Evolutionary conservation across 2,888 invertebrate genomes (phyloP), one percentile per base, ranked within the genome.

Genomic region (Xestia sexstrigata): DNA sequence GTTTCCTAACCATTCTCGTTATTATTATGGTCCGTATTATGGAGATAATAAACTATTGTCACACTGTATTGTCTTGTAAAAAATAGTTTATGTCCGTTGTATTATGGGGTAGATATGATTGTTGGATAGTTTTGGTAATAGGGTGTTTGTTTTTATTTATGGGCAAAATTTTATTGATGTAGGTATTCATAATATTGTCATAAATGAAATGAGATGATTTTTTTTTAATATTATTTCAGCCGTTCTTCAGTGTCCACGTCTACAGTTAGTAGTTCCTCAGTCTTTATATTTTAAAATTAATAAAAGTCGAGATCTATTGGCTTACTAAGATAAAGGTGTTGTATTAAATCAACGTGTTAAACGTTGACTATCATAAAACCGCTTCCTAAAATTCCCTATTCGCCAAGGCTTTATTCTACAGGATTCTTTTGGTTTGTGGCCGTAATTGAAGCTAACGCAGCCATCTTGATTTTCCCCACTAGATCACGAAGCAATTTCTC

Each of bases 1-100:
- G 66, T 77, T 89, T 87, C 81, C 85, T 87, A 45, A 30, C 23
- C 49, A 71, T 84, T 71, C 60, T 84, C 62, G 55, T 84, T 81
- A 87, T 78, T 87, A 58, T 78, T 81, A 81, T 87, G 17, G 60
- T 66, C 39, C 47, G 20, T 74, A 79, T 78, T 30, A 73, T 63
- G 71, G 20, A 58, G 42, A 78, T 72, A 78, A 65, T 82, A 74
- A 74, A 83, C 26, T 78, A 68, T 67, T 72, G 66, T 73, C n/a
- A 23, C 74, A 49, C 52, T 75, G 49, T 58, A 67, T 66, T 84
- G 60, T 80, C 58, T 70, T 63, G 67, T 83, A 73, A 84, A 84
- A 83, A 83, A 83, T 45, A 1, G 42, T 71, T 86, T 78, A 69
- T 74, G 63, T 69, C n/a, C 60, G 15, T 13, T 60, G 13, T 70